These are phyloP conservation scores for Acrocyrtus sp. DNA, from an alignment of 2,888 invertebrate genomes.

Conservation along the genomic window DNA sequence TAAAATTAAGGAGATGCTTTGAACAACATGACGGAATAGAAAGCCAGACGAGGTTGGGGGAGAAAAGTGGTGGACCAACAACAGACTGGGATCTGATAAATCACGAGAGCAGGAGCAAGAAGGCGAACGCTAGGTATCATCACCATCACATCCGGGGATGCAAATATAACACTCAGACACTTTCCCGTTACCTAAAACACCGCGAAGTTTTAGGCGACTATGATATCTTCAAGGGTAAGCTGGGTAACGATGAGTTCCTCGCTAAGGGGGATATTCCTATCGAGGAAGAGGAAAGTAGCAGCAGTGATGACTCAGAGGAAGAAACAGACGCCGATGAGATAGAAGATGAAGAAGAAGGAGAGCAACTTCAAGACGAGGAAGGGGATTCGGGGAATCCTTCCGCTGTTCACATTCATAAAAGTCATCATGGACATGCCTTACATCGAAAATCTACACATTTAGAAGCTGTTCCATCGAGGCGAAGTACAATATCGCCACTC, in stretches of 20 bases:
- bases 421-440: not conserved
- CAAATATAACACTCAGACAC: constrained; percentile 3
- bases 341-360: not conserved
- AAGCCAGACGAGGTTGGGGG: too few species aligned
- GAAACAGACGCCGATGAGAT: not conserved
- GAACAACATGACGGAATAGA: not conserved
- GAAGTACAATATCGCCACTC: not conserved
- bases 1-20: not conserved
- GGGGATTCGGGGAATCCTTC: too few species aligned
- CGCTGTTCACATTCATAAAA: not conserved
- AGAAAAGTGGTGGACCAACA: not conserved
- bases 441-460: not conserved
- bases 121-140: too few species aligned
- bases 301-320: not conserved
- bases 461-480: not conserved
- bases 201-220: constrained; percentile 27
- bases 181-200: constrained; percentile 24
- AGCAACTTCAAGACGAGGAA: not conserved
- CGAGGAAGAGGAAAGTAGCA: not conserved
- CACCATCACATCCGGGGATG: constrained; percentile 6
- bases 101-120: not conserved
- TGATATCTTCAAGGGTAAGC: constrained; percentile 18
- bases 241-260: constrained; percentile 8
- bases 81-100: constrained; percentile 31
- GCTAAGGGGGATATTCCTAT: not conserved